Evolutionary conservation across 2,888 invertebrate species (phyloP).

Genomic region (Orthosia gothica): DNA sequence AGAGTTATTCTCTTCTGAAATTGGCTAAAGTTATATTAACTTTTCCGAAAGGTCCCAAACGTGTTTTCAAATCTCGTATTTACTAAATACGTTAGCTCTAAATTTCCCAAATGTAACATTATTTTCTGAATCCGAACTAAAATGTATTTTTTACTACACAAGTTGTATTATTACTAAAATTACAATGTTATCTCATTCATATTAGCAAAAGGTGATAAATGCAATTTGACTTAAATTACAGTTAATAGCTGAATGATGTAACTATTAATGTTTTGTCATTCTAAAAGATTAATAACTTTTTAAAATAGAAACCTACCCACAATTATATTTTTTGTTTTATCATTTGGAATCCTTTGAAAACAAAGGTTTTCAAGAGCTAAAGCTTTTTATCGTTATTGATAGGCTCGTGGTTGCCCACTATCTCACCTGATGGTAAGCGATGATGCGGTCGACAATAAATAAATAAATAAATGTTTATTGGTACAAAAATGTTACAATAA

Average conservation of each 20-base stretch:
- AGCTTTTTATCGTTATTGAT: too few species aligned
- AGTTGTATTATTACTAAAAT: constrained; percentile 6
- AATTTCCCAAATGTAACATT: constrained; percentile 60
- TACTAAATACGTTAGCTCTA: constrained; percentile 26
- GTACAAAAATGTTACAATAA: too few species aligned
- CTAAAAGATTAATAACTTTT: too few species aligned
- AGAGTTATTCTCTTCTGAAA: constrained; percentile 7
- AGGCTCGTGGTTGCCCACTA: too few species aligned
- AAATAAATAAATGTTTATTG: too few species aligned
- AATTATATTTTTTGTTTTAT: too few species aligned
- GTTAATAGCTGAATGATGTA: neutral
- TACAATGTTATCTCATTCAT: neutral
- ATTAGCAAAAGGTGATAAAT: neutral
- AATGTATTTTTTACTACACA: constrained; percentile 15
- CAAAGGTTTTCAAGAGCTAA: too few species aligned
- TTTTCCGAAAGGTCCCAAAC: constrained; percentile 22
- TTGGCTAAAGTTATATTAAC: constrained; percentile 20
- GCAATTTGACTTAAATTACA: neutral
- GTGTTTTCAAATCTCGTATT: constrained; percentile 25
- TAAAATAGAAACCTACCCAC: too few species aligned
- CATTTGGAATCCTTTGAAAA: too few species aligned
- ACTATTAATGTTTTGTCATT: neutral
- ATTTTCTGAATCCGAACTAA: constrained; percentile 29
- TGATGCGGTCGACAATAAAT: too few species aligned
- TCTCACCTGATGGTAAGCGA: too few species aligned